Base-by-base conservation (phyloP, 2,113 vertebrate species). In the Myocastor coypus region DNA sequence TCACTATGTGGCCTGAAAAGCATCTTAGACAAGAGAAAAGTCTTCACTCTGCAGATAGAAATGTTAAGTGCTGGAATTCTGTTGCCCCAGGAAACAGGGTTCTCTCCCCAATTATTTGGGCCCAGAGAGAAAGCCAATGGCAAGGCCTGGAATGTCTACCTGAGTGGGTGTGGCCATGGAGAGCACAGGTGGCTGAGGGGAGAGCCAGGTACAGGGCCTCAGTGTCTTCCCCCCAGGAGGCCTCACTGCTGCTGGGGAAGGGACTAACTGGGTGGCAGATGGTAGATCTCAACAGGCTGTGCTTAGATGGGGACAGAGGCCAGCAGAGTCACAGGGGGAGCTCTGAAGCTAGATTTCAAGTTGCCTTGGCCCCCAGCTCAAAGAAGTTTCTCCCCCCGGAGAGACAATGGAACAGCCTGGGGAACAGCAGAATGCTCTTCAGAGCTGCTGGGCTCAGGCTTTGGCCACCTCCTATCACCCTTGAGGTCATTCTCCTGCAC, bases 71-170 rank as follows among this genome's bases (percentile, higher is more conserved):
- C 95, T 84, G 61, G n/a, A 42, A 50, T 96, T 92, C 91, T 78
- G 93, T 91, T 89, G 83, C 80, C 91, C 82, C 22, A 73, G 88
- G 94, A 94, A 66, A 95, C 50, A 30, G n/a, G 34, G 26, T 92
- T 95, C 92, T 91, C 57, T 81, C 66, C 82, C 32, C 57, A 66
- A 71, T 91, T 95, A 91, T 77, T 93, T 26, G 50, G 93, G 73
- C 82, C 83, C 46, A 85, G 81, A 61, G 4, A 0, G 71, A 87
- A 86, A 96, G 91, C 84, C 83, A 89, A n/a, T 87, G 82, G 37
- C 5, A 6, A 94, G 77, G 81, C 42, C 89, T 69, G 84, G 91
- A 95, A 75, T 73, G 83, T 82, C 78, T 69, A 80, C 52, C 17
- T 52, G 34, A 50, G 55, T 2, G 1, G 66, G 92, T 14, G 26